These are phyloP conservation scores for Chionoecetes opilio DNA, from an alignment of 1,140 invertebrate species.

Conservation along the genomic window DNA sequence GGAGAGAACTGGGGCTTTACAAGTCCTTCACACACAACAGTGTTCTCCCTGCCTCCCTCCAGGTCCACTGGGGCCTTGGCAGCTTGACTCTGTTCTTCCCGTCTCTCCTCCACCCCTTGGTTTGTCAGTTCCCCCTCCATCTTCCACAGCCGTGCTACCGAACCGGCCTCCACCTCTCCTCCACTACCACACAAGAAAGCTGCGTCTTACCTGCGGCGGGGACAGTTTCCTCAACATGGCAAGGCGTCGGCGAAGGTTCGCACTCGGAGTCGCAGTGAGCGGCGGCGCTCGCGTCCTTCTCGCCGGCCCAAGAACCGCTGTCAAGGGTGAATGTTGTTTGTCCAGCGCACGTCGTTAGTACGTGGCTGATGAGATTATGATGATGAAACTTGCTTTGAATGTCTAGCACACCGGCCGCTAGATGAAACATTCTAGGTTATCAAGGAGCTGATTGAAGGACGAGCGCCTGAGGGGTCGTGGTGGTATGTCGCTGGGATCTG, in stretches of 20 bases:
- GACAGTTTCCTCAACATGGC: slow-evolving; percentile 37
- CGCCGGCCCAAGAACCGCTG: not conserved
- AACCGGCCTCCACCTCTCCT: not conserved
- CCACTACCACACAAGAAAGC: not conserved
- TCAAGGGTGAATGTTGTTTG: not conserved
- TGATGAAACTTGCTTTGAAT: slow-evolving; percentile 63
- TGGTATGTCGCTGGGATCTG: not conserved
- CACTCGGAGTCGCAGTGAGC: not conserved
- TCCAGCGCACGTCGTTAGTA: not conserved
- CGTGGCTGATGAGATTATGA: not conserved
- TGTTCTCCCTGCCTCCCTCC: not conserved
- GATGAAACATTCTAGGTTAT: slow-evolving; percentile 58
- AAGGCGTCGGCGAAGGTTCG: slow-evolving; percentile 27
- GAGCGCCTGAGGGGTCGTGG: not conserved
- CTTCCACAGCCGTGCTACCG: not conserved
- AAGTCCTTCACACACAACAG: not conserved
- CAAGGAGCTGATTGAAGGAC: not conserved
- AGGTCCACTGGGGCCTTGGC: not conserved
- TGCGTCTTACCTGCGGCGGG: slow-evolving; percentile 58
- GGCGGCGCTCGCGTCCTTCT: not conserved
- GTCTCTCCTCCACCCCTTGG: not conserved
- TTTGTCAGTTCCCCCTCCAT: not conserved
- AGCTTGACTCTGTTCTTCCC: not conserved
- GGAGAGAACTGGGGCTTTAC: not conserved
- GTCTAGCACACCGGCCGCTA: slow-evolving; percentile 70